Evolutionary conservation across 2,888 invertebrate genomes (phyloP).

Genomic region (Arctia plantaginis): DNA sequence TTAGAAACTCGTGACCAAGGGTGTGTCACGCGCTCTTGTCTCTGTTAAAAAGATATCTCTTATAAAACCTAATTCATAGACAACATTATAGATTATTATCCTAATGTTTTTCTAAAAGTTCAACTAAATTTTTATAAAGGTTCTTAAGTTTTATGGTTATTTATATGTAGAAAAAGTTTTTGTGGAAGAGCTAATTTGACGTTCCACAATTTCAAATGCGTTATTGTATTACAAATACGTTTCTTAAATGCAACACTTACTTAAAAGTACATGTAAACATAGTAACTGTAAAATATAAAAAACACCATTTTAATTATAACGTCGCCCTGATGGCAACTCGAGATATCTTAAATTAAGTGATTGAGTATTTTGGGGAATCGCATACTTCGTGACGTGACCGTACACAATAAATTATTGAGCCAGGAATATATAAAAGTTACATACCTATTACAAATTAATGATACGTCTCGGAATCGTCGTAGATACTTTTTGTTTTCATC

Average conservation of each 20-base stretch:
- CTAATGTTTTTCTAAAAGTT: background rate
- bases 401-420: background rate
- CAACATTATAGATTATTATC: background rate
- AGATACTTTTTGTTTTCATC: background rate
- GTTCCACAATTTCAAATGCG: too few species aligned
- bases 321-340: background rate
- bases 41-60: too few species aligned
- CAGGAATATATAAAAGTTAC: background rate
- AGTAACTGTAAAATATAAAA: too few species aligned
- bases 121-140: background rate
- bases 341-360: background rate
- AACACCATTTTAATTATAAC: background rate
- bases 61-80: background rate
- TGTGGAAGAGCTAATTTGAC: background rate
- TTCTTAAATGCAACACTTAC: too few species aligned
- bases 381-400: background rate
- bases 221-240: too few species aligned
- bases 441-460: background rate
- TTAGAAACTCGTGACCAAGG: conserved; percentile 4
- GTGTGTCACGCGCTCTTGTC: background rate
- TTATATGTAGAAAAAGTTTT: background rate
- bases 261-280: too few species aligned
- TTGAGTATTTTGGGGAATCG: too few species aligned
- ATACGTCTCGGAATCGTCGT: background rate
- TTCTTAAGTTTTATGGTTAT: background rate